Evolutionary conservation across 2,113 vertebrate species (phyloP).

Genomic region (Mellivora capensis): DNA sequence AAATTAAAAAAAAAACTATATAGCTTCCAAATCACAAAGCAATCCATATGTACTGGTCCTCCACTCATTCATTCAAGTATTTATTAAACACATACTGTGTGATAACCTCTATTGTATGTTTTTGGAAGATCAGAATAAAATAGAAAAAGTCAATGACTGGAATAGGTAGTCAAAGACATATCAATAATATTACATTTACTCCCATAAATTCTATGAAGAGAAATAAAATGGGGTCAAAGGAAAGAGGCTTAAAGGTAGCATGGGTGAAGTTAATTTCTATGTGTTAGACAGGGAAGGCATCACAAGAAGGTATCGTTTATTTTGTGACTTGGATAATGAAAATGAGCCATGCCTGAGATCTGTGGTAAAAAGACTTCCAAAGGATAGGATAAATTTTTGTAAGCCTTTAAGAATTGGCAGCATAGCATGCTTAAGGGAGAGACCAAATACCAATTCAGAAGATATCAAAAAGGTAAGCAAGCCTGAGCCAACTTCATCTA

Average conservation of each 20-base stretch:
- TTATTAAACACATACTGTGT: neutral
- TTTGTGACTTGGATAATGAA: neutral
- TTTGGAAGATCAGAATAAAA: neutral
- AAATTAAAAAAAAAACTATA: neutral
- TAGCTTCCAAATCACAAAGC: neutral
- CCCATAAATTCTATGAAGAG: neutral
- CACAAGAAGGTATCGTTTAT: neutral
- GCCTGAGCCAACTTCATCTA: neutral
- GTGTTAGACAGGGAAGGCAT: neutral
- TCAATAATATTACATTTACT: neutral
- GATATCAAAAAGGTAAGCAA: neutral
- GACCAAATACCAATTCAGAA: neutral
- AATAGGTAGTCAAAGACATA: neutral
- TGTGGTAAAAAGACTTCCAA: neutral
- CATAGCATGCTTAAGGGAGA: neutral
- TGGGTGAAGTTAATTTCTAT: neutral
- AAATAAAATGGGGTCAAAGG: neutral
- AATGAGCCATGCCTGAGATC: rapidly evolving
- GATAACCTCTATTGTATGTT: neutral
- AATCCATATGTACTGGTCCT: neutral
- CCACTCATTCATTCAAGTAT: neutral
- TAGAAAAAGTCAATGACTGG: neutral
- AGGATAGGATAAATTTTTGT: neutral
- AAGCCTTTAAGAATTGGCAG: neutral
- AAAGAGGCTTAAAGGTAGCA: neutral